A percentile compares a stretch with the other conserved stretches of the same genome.
phyloP scores from a whole-genome alignment of 2,888 invertebrate species.

The Acronicta leporina region DNA sequence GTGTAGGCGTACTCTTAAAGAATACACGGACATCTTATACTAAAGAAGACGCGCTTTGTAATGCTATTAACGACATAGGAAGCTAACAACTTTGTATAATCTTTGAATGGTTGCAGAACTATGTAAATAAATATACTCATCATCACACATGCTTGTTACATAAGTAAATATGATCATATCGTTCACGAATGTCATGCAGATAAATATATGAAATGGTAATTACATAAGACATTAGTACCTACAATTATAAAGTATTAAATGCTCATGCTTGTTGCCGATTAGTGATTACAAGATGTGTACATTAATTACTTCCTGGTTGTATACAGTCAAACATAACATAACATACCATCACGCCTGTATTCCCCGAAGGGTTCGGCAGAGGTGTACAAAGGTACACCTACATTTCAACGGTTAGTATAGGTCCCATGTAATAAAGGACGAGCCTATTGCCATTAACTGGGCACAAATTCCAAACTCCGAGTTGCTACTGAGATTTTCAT shows the following conservation, averaged over 20 bases:
- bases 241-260: slow-evolving; percentile 26
- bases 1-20: slow-evolving; percentile 26
- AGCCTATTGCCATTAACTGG: too few relatives aligned
- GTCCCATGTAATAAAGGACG: too few relatives aligned
- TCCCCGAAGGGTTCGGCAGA: too few relatives aligned
- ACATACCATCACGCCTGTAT: too few relatives aligned
- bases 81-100: slow-evolving; percentile 21
- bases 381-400: too few relatives aligned
- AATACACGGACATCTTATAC: slow-evolving; percentile 20
- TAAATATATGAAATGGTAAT: slow-evolving; percentile 40
- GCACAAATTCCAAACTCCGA: too few relatives aligned
- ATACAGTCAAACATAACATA: too few relatives aligned
- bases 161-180: slow-evolving; percentile 16
- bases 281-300: slow-evolving; percentile 25
- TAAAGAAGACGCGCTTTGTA: slow-evolving; percentile 23
- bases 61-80: slow-evolving; percentile 13
- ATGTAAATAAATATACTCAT: slow-evolving; percentile 30
- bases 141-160: slow-evolving; percentile 21
- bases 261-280: slow-evolving; percentile 32
- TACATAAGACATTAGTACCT: slow-evolving; percentile 37
- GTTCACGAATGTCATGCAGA: slow-evolving; percentile 8
- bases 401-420: too few relatives aligned
- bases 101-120: slow-evolving; percentile 23
- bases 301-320: slow-evolving; percentile 42
- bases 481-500: too few relatives aligned